phyloP scores from a whole-genome alignment of 2,888 invertebrate genomes.

The Aleiodes testaceus region DNA sequence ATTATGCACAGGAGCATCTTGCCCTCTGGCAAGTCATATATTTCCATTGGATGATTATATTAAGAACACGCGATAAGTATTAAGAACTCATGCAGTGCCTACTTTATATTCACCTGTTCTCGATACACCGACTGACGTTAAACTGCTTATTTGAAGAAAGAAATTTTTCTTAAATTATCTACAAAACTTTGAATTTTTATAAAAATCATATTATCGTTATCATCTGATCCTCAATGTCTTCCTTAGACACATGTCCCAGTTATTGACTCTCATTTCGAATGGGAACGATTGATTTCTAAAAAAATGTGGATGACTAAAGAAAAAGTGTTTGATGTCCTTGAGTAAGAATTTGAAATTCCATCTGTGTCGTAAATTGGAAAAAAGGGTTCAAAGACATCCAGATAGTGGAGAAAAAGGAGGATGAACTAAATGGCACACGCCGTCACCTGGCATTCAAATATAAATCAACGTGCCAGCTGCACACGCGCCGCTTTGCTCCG shows the following conservation, averaged over 20 bases:
- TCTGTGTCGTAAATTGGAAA: neutral
- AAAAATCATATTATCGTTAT: too few relatives aligned
- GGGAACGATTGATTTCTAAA: too few relatives aligned
- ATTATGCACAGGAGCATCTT: conserved; percentile 8
- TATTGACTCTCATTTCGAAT: too few relatives aligned
- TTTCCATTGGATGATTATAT: conserved; percentile 32
- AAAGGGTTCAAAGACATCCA: conserved; percentile 26
- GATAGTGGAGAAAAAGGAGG: conserved; percentile 16
- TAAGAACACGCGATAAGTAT: conserved; percentile 36
- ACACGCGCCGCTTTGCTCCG: conserved; percentile 40
- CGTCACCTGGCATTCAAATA: conserved; percentile 52
- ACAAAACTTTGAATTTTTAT: too few relatives aligned
- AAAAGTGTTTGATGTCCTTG: neutral
- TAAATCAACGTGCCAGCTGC: conserved; percentile 55
- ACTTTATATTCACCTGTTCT: conserved; percentile 9
- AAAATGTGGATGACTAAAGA: too few relatives aligned
- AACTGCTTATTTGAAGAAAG: too few relatives aligned
- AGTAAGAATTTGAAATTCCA: neutral
- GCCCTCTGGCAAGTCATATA: conserved; percentile 30
- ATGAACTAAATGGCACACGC: conserved; percentile 40
- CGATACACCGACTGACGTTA: neutral
- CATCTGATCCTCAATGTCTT: too few relatives aligned
- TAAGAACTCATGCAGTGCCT: conserved; percentile 7
- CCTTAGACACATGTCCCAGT: too few relatives aligned
- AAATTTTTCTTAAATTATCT: too few relatives aligned